phyloP scores from a whole-genome alignment of 2,797 vertebrate species.

The Morelia viridis region DNA sequence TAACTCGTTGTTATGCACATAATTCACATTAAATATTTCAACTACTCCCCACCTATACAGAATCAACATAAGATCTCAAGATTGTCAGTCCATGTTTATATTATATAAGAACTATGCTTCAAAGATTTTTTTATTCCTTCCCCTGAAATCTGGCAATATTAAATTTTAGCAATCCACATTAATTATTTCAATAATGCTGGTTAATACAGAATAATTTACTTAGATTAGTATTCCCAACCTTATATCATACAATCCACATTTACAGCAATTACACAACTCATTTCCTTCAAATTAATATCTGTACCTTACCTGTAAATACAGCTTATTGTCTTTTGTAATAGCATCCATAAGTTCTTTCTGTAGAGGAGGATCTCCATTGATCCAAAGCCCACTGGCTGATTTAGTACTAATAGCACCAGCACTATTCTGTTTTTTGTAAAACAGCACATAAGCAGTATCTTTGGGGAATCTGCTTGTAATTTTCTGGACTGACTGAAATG shows the following conservation, averaged over 20 bases:
- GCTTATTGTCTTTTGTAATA: slow-evolving; percentile 97
- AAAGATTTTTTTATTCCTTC: background rate
- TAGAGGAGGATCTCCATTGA: slow-evolving; percentile 89
- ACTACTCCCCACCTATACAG: too few species aligned
- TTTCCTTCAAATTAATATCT: background rate
- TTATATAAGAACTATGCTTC: too few species aligned
- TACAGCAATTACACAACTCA: background rate
- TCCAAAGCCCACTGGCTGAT: slow-evolving; percentile 77
- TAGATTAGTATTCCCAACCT: background rate
- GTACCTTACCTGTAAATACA: slow-evolving; percentile 91
- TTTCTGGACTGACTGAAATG: slow-evolving; percentile 96
- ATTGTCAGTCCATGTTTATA: too few species aligned
- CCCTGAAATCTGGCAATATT: background rate
- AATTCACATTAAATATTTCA: too few species aligned
- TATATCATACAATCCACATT: background rate
- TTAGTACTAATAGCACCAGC: slow-evolving; percentile 62
- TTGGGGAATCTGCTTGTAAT: slow-evolving; percentile 97
- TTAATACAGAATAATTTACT: background rate
- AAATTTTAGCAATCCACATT: background rate
- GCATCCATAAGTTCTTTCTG: slow-evolving; percentile 98
- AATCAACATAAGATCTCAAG: too few species aligned
- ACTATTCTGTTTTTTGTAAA: slow-evolving; percentile 90
- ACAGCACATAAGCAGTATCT: slow-evolving; percentile 96
- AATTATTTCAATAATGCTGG: background rate
- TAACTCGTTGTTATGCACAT: too few species aligned